Conservation (phyloP, 1,140 invertebrate genomes). For the Camponotus pennsylvanicus region DNA sequence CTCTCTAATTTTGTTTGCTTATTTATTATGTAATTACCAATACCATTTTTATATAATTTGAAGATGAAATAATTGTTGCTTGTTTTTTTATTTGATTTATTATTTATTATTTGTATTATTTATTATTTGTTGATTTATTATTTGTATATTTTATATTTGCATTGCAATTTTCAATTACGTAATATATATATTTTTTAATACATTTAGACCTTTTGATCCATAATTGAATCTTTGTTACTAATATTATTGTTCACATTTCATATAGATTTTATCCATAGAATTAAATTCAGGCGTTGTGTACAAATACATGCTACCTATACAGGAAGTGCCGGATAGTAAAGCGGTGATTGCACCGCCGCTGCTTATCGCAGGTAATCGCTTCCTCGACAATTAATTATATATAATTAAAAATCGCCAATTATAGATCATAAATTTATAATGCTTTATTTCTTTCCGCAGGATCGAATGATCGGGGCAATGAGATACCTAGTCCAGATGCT, state of each 20-base stretch:
- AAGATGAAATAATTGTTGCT: not conserved
- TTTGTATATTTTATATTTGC: not conserved
- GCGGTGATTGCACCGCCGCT: conserved; percentile 77
- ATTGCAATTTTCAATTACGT: not conserved
- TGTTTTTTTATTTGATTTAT: not conserved
- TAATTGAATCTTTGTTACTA: not conserved
- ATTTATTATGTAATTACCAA: not conserved
- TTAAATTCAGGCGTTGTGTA: conserved; percentile 95
- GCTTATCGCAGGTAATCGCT: conserved; percentile 76
- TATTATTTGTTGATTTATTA: not conserved
- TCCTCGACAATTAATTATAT: conserved; percentile 25
- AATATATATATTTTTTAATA: not conserved
- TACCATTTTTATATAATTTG: not conserved
- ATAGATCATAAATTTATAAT: conserved; percentile 10
- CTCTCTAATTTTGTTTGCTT: conserved; percentile 10
- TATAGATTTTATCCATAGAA: conserved; percentile 93
- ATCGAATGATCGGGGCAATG: conserved; percentile 77
- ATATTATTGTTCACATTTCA: conserved; percentile 24
- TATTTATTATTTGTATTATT: not conserved
- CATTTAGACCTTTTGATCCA: not conserved
- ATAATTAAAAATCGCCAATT: conserved; percentile 23
- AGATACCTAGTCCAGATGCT: conserved; percentile 76
- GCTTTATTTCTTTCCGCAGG: conserved; percentile 65
- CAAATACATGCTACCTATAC: conserved; percentile 90
- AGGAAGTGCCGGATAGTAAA: conserved; percentile 73